Conservation (phyloP, 2,888 invertebrate species). For the Petrophora chlorosata region DNA sequence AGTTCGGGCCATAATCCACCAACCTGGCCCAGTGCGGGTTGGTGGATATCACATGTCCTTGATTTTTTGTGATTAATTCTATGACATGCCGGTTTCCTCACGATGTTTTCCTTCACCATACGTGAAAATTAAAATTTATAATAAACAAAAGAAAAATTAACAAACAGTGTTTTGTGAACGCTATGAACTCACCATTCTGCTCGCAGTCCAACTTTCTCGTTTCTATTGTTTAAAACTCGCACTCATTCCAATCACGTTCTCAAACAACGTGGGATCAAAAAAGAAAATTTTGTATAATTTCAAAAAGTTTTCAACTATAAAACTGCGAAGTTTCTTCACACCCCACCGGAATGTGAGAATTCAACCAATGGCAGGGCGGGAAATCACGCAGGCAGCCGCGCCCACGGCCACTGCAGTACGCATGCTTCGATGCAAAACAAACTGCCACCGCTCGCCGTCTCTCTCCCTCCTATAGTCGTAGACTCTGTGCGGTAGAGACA, state of each 20-base stretch:
- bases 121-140: too few species aligned
- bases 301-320: conserved; percentile 70
- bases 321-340: conserved; percentile 71
- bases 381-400: conserved; percentile 66
- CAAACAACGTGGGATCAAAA: conserved; percentile 45
- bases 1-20: too few species aligned
- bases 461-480: conserved; percentile 50
- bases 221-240: conserved; percentile 16
- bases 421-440: conserved; percentile 70
- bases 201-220: conserved; percentile 3
- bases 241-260: conserved; percentile 51
- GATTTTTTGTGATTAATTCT: too few species aligned
- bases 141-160: too few species aligned
- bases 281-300: conserved; percentile 55
- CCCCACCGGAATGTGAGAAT: conserved; percentile 63
- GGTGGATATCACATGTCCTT: too few species aligned
- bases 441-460: conserved; percentile 51
- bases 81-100: too few species aligned
- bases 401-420: conserved; percentile 76
- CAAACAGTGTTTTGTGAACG: too few species aligned
- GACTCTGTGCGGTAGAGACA: conserved; percentile 49
- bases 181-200: conserved; percentile 6
- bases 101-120: too few species aligned
- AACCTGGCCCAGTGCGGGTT: too few species aligned
- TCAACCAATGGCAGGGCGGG: conserved; percentile 63